Conservation (phyloP, 2,113 vertebrate genomes). For the Sclerurus mexicanus region DNA sequence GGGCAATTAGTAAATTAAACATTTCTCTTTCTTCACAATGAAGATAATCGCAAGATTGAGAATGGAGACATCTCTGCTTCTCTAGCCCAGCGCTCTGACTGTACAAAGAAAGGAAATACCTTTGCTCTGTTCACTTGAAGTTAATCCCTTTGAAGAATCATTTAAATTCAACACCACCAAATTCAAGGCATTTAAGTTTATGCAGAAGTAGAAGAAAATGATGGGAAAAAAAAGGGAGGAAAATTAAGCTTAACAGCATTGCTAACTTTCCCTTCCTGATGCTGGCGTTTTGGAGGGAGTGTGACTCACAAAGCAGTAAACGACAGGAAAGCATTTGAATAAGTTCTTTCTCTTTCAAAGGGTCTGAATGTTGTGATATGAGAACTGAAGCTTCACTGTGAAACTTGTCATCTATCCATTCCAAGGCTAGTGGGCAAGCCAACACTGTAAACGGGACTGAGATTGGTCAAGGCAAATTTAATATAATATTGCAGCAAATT, state of each 20-base stretch:
- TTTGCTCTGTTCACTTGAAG: background rate
- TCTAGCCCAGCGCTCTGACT: background rate
- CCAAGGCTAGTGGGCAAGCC: background rate
- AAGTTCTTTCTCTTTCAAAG: constrained; percentile 6
- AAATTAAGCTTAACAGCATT: background rate
- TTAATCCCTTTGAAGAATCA: background rate
- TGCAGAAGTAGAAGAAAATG: background rate
- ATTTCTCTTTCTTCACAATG: background rate
- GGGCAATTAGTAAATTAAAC: background rate
- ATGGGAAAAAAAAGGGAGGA: background rate
- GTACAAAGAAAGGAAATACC: background rate
- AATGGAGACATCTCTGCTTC: background rate
- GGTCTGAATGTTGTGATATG: background rate
- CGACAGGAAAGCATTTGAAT: background rate
- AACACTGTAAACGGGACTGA: background rate
- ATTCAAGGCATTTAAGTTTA: background rate
- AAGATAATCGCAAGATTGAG: background rate
- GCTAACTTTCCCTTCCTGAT: background rate
- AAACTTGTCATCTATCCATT: background rate
- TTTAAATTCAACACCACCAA: background rate
- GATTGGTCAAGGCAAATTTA: background rate
- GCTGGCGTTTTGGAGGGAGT: background rate
- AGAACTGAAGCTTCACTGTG: background rate
- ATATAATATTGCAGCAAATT: background rate
- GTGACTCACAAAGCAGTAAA: constrained; percentile 1